phyloP scores from a whole-genome alignment of 2,888 invertebrate species.

The Drepanosiphum platanoidis region DNA sequence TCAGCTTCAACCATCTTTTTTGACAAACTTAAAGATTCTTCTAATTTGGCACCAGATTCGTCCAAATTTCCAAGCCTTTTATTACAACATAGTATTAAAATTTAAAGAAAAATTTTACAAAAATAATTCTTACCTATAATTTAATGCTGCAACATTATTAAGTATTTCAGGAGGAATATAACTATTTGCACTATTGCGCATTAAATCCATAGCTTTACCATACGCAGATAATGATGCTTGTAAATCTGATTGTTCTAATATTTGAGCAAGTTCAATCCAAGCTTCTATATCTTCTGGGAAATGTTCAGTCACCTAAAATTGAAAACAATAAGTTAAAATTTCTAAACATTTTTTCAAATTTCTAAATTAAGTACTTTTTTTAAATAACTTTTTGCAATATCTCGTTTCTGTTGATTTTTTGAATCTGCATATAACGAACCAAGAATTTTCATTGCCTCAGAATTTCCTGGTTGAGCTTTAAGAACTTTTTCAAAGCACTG shows the following conservation, averaged over 20 bases:
- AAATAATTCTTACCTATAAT: conserved; percentile 73
- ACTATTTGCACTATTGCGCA: conserved; percentile 86
- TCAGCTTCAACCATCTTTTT: conserved; percentile 85
- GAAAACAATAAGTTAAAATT: background rate
- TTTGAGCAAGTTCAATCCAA: conserved; percentile 98
- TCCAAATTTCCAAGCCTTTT: conserved; percentile 83
- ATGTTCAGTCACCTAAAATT: conserved; percentile 85
- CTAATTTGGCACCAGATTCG: conserved; percentile 85
- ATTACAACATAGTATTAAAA: too few species aligned
- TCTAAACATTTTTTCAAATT: background rate
- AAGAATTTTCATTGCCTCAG: conserved; percentile 99
- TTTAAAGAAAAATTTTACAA: conserved; percentile 27
- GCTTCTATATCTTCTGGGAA: conserved; percentile 99
- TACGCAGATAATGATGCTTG: conserved; percentile 91
- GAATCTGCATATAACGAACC: conserved; percentile 96
- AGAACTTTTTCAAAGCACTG: conserved; percentile 98
- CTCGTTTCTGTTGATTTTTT: conserved; percentile 86
- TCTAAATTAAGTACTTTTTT: conserved; percentile 76
- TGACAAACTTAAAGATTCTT: conserved; percentile 86
- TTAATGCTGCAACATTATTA: conserved; percentile 95
- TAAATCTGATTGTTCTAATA: conserved; percentile 93
- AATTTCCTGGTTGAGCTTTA: conserved; percentile 96
- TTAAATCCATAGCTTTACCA: conserved; percentile 89
- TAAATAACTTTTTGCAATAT: conserved; percentile 91
- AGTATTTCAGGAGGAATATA: conserved; percentile 97